phyloP scores from a whole-genome alignment of 2,888 invertebrate genomes.

The Salpingus planirostris region DNA sequence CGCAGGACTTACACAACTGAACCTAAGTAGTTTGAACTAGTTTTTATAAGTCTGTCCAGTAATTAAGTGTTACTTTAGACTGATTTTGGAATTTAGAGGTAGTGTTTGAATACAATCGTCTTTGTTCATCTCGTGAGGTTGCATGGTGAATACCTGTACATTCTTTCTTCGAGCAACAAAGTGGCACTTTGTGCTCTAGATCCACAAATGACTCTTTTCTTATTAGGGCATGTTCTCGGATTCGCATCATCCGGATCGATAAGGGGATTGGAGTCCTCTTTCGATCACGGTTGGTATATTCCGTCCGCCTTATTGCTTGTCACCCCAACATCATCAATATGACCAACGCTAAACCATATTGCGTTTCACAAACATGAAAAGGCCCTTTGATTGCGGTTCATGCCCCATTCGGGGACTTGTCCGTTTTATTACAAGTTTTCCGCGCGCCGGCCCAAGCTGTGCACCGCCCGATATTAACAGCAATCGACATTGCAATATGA shows the following conservation, averaged over 20 bases:
- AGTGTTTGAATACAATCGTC: too few relatives aligned
- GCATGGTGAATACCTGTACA: too few relatives aligned
- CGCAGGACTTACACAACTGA: too few relatives aligned
- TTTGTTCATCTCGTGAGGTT: too few relatives aligned
- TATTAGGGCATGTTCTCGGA: conserved; percentile 12
- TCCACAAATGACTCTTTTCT: too few relatives aligned
- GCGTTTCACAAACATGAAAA: conserved; percentile 29
- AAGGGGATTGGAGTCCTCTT: conserved; percentile 24
- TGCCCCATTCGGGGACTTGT: conserved; percentile 12
- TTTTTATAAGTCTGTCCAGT: too few relatives aligned
- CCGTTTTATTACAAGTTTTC: conserved; percentile 10
- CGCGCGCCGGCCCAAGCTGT: not conserved
- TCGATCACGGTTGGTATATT: conserved; percentile 28
- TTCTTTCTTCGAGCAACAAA: too few relatives aligned
- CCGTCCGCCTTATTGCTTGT: conserved; percentile 28
- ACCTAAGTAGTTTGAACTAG: too few relatives aligned
- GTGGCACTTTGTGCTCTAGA: too few relatives aligned
- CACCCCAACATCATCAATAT: conserved; percentile 32
- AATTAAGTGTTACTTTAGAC: too few relatives aligned
- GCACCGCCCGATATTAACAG: conserved; percentile 5
- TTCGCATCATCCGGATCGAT: conserved; percentile 18
- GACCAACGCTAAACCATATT: conserved; percentile 32
- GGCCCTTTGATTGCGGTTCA: conserved; percentile 23
- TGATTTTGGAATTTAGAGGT: too few relatives aligned
- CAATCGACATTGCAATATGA: conserved; percentile 8